Base-by-base conservation (phyloP, 2,888 invertebrate species). In the Platypus cylindrus region DNA sequence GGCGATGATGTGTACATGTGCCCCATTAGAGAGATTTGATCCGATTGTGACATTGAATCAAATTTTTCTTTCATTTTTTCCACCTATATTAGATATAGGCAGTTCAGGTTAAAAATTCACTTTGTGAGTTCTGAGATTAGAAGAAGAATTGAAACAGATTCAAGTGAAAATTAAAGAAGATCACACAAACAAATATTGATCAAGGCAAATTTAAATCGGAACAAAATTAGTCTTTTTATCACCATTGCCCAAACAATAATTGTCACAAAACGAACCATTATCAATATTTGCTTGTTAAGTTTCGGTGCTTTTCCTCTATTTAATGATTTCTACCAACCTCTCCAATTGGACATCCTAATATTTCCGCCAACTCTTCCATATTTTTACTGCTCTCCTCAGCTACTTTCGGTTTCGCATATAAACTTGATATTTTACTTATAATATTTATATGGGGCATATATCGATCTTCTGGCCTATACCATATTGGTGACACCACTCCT, bases 381-480 rank as follows among this genome's bases (percentile, higher is more conserved):
- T 55, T 58, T 23, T 45, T 48, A 16, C 46, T 41, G 4, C 47
- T 45, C 11, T 50, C 47, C 13, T 47, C 42, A 1, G 57, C 56
- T 38, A 55, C 62, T 49, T 54, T 55, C 24, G 34, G 24, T 25
- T 43, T 43, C 14, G 39, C 37, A 38, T 56, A 61, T 25, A 62
- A 49, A 1, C 75, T 69, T 0, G 85, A 86, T 35, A 83, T 72
- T 62, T 87, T 86, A 48, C 86, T 86, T 48, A 87, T 89, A n/a
- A 87, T 76, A 50, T 87, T 85, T 45, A 87, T 86, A 51, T 82
- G 85, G 1, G 87, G 86, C 85, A 87, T 86, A 44, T 75, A 75
- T 9, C 84, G 70, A 53, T 84, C 79, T 35, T 74, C 74, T 1
- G 72, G 65, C 20, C 73, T 67, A 18, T 81, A 62, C 5, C 73